Conservation (phyloP, 2,797 vertebrate species). For the Cygnus olor region DNA sequence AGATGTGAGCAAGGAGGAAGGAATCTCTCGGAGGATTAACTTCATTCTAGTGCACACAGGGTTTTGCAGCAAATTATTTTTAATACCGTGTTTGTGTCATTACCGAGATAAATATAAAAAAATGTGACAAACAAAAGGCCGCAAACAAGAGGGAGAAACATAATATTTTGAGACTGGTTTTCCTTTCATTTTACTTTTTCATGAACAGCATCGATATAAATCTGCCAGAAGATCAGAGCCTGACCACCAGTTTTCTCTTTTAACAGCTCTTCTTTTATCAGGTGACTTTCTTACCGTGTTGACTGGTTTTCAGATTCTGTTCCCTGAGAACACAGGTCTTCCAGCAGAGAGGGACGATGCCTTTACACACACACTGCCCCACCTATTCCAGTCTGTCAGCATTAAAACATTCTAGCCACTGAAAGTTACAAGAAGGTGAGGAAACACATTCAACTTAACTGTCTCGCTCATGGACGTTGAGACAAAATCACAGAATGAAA, state of each 20-base stretch:
- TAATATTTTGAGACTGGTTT: background rate
- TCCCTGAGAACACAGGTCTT: background rate
- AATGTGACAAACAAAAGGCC: background rate
- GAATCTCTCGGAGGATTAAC: background rate
- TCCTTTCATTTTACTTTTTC: conserved; percentile 8
- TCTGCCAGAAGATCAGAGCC: background rate
- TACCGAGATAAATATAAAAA: background rate
- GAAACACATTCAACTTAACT: background rate
- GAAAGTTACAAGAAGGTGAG: background rate
- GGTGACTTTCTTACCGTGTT: background rate
- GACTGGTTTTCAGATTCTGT: background rate
- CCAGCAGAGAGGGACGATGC: background rate
- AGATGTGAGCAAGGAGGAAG: background rate
- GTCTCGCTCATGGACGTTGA: background rate
- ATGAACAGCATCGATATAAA: background rate
- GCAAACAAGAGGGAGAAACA: background rate
- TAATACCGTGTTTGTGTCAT: background rate
- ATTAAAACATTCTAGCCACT: background rate
- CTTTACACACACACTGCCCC: background rate
- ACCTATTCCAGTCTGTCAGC: background rate
- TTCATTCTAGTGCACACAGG: background rate
- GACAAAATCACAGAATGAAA: conserved; percentile 57
- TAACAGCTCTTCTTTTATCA: background rate
- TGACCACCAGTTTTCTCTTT: background rate
- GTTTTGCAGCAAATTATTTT: conserved; percentile 10